Conservation (phyloP, 2,113 vertebrate species). For the Podarcis muralis region DNA sequence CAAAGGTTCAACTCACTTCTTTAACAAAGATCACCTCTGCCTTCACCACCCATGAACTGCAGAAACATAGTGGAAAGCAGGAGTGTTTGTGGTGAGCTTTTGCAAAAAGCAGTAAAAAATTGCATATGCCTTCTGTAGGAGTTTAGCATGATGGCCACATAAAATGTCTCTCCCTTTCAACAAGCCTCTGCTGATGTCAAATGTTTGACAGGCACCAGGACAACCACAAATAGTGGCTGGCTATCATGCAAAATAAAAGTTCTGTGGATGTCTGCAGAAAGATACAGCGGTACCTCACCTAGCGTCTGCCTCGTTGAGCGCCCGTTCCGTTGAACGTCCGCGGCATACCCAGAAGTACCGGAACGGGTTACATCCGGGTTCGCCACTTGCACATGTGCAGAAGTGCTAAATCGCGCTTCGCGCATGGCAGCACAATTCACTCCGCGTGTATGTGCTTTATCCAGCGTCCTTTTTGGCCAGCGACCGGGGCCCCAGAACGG, state of each 20-base stretch:
- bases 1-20: not conserved
- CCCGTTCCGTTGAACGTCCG: no score
- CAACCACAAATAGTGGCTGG: not conserved
- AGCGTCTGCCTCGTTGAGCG: no score
- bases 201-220: not conserved
- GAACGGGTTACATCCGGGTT: no score
- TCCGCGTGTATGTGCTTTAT: no score
- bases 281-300: not conserved
- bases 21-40: not conserved
- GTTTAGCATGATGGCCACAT: not conserved
- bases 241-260: not conserved
- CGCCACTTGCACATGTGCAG: no score
- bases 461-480: no score
- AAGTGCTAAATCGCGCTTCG: no score
- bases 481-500: no score
- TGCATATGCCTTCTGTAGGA: no score
- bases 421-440: no score
- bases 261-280: not conserved
- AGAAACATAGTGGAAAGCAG: not conserved
- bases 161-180: not conserved
- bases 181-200: not conserved
- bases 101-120: not conserved
- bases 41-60: not conserved
- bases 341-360: no score
- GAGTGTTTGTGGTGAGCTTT: not conserved